Base-by-base conservation (phyloP, 1,140 invertebrate genomes). In the Microplitis mediator region DNA sequence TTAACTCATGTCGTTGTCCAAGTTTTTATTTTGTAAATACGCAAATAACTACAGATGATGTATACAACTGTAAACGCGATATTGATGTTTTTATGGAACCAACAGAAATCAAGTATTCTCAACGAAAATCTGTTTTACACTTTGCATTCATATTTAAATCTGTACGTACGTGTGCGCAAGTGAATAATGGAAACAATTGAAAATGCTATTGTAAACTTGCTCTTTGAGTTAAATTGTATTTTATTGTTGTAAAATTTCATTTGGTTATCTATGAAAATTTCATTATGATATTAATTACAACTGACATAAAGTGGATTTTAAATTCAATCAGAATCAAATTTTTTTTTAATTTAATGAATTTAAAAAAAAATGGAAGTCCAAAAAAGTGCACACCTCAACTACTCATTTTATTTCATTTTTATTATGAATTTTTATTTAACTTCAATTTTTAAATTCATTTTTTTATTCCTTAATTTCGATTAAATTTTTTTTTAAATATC, bases 41-140 rank as follows among this genome's bases (percentile, higher is more conserved):
- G 16, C n/a, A 56, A 23, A 56, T 56, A n/a, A 34, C 6, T 23
- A 60, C 11, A 60, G 58, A 60, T 60, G 23, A 32, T 60, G 6
- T 13, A 60, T 31, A 60, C 14, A 60, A 56, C 39, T 45, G 39
- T 11, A 56, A 60, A 60, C 58, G 8, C 9, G 23, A 60, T 32
- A 34, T 34, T 60, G 58, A 11, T 13, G 23, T 31, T 23, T 14
- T 34, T 32, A 60, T 60, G n/a, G 23, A 34, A 13, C 39, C 39
- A 45, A 54, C n/a, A 54, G 16, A 60, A 60, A 60, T 60, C 58
- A 32, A 34, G 58, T 60, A 60, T 60, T 60, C 58, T 23, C 58
- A 60, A 31, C 58, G 23, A 14, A 60, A 60, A 60, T 34, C 16
- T 60, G 14, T 54, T 14, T n/a, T 54, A 54, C 52, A 54, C 16